phyloP scores from a whole-genome alignment of 2,113 vertebrate species.

The Catharus minimus region DNA sequence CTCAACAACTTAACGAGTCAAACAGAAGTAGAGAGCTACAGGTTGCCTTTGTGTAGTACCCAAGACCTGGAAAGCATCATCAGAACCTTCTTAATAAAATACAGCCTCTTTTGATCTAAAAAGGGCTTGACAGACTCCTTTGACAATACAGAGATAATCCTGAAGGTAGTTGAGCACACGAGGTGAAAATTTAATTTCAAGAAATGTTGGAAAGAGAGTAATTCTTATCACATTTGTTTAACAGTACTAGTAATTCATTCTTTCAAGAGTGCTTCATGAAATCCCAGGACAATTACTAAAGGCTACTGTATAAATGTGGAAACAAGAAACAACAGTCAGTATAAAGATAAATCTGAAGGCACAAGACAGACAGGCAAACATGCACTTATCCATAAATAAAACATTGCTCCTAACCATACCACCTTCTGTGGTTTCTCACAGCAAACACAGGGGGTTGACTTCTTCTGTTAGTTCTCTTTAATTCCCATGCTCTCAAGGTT shows the following conservation, averaged over 20 bases:
- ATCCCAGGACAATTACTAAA: background rate
- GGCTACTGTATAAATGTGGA: background rate
- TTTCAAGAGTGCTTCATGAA: background rate
- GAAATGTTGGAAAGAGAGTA: background rate
- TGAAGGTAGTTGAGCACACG: background rate
- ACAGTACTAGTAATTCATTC: background rate
- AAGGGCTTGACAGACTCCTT: background rate
- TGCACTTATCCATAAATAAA: background rate
- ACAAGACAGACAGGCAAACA: background rate
- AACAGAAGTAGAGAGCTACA: background rate
- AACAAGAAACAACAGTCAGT: background rate
- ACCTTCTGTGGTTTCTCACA: background rate
- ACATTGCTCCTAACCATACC: background rate
- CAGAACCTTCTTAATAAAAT: background rate
- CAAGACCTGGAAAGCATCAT: background rate
- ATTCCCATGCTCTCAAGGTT: background rate
- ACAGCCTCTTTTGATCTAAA: background rate
- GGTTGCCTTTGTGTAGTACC: background rate
- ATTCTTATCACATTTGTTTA: background rate
- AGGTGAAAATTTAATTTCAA: conserved; percentile 15
- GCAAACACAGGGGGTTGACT: background rate
- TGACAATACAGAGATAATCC: background rate
- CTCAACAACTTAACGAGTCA: rapidly evolving
- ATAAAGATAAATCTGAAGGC: background rate
- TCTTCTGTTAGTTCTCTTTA: background rate